Base-by-base conservation (phyloP, 2,113 vertebrate species). In the Actinemys pallida region DNA sequence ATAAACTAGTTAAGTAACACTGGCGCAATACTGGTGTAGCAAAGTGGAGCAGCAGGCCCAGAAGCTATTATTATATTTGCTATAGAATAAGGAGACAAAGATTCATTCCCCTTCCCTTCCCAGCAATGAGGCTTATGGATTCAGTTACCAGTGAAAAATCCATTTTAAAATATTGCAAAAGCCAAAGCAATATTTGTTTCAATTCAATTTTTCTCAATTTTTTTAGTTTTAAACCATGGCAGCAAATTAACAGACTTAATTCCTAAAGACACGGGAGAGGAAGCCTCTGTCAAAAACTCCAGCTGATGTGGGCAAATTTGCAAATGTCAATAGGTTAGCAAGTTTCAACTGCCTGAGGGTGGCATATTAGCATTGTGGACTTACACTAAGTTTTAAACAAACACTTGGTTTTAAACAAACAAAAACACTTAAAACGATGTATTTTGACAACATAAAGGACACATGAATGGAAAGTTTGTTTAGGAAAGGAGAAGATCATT, bases 281-380 rank as follows among this genome's bases (percentile, higher is more conserved):
- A 90, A 88, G 81, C 69, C 35, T 84, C 19, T 84, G 57, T 85
- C 76, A 47, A 87, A 91, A 86, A 22, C 2, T 2, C 10, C 12
- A 27, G 82, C 75, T 87, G 72, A 95, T 83, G 31, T 76, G 56
- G 79, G 69, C 3, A n/a, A 54, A 83, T 47, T 90, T 79, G 96
- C 87, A 83, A 95, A 95, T 90, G 90, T 93, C 93, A 90, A 31
- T 84, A 83, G 81, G 78, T 83, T 91, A 96, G 76, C 78, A 81
- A 89, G 65, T 69, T 85, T 93, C 81, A 81, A 94, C 84, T 82
- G 10, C 87, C 86, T 86, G 27, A 83, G 54, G 75, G 35, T 31
- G 69, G 50, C 27, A 76, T 45, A n/a, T 84, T 93, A 39, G 24
- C 47, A 52, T 45, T 12, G 25, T 27, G 65, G 59, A 92, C 72